phyloP scores from a whole-genome alignment of 2,113 vertebrate species.

The Cephalopterus ornatus region DNA sequence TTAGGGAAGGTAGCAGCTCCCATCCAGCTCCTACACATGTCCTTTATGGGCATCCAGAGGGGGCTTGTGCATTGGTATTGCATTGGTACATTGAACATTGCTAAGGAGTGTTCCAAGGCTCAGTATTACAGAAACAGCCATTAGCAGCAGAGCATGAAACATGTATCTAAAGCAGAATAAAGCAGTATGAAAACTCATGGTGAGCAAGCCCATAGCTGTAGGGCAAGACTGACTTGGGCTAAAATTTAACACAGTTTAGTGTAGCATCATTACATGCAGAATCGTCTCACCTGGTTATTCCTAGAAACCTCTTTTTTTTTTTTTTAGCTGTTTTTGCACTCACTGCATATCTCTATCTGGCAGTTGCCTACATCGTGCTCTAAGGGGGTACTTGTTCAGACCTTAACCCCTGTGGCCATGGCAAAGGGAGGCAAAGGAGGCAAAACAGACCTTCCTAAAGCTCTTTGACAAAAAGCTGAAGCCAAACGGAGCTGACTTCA shows the following conservation, averaged over 20 bases:
- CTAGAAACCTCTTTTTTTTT: background rate
- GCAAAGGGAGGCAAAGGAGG: background rate
- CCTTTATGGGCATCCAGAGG: background rate
- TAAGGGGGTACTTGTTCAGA: background rate
- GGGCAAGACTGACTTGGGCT: background rate
- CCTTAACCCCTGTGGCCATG: background rate
- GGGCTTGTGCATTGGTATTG: rapidly evolving
- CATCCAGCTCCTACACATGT: rapidly evolving
- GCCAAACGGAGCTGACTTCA: background rate
- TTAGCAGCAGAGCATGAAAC: background rate
- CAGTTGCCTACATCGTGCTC: background rate
- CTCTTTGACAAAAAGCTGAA: background rate
- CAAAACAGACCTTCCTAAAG: background rate
- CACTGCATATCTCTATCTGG: background rate
- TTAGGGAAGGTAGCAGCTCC: background rate
- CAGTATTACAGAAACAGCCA: background rate
- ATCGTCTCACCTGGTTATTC: background rate
- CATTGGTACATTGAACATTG: background rate
- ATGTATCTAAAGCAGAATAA: background rate
- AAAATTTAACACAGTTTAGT: background rate
- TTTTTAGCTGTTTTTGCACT: background rate
- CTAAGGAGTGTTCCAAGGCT: background rate
- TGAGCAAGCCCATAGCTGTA: background rate
- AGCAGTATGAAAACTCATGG: background rate
- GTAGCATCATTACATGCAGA: background rate